Evolutionary conservation across 1,140 invertebrate species (phyloP).

Genomic region (Pararge aegeria): DNA sequence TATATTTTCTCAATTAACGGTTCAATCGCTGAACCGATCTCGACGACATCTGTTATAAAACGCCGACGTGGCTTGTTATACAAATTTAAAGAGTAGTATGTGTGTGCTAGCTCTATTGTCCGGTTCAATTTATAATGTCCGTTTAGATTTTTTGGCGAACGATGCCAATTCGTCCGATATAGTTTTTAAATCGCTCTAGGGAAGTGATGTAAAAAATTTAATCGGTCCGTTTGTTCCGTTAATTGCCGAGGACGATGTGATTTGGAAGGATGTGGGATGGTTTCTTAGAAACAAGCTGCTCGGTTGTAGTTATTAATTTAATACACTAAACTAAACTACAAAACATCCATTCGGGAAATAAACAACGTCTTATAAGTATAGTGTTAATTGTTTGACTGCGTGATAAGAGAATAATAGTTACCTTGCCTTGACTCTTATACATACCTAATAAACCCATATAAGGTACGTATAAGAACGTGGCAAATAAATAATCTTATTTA

Average conservation of each 20-base stretch:
- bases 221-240: conserved; percentile 31
- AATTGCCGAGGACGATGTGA: conserved; percentile 29
- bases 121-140: conserved; percentile 38
- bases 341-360: conserved; percentile 8
- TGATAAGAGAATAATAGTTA: not conserved
- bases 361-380: conserved; percentile 5
- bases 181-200: conserved; percentile 38
- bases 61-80: too few relatives aligned
- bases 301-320: conserved; percentile 8
- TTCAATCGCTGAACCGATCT: too few relatives aligned
- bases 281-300: conserved; percentile 17
- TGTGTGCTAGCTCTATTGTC: not conserved
- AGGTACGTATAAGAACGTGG: too few relatives aligned
- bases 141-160: conserved; percentile 42
- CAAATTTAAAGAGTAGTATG: not conserved
- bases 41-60: too few relatives aligned
- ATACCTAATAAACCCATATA: too few relatives aligned
- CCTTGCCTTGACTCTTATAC: not conserved
- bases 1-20: too few relatives aligned
- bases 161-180: conserved; percentile 40
- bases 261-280: conserved; percentile 14
- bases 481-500: too few relatives aligned
- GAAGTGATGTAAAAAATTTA: conserved; percentile 27
- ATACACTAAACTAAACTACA: too few relatives aligned
- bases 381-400: not conserved